Base-by-base conservation (phyloP, 2,113 vertebrate genomes). In the Eidolon helvum region DNA sequence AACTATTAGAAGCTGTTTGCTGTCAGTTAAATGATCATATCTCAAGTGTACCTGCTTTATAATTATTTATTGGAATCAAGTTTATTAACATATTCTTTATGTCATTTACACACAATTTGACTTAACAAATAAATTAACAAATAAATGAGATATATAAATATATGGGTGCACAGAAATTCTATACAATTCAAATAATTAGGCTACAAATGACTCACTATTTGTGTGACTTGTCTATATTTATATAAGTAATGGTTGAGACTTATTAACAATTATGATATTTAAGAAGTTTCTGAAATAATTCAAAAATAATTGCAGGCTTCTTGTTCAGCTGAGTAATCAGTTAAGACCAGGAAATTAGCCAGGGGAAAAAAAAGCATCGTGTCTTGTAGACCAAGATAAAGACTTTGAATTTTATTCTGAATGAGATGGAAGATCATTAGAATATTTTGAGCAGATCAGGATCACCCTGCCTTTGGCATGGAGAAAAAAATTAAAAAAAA, bases 51-150 rank as follows among this genome's bases (percentile, higher is more conserved):
- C 98, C 98, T 99, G 99, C 98, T 98, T 99, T 98, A 98, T 98
- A 98, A 98, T 98, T 98, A 98, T 98, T 98, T 98, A 98, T 98
- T 98, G 98, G 97, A 89, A 98, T 97, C 95, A 96, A 97, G 88
- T 97, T 98, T 97, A 98, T 98, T 98, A 99, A 96, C 98, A 98
- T 98, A 98, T 98, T 98, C 97, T 96, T 98, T 98, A 98, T 98
- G 97, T 98, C 98, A 98, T 98, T 99, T 98, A 98, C 94, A 98
- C 96, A 98, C 97, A 98, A 98, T 98, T 98, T 98, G 97, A 98
- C 95, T 98, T 98, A 98, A 96, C 98, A 97, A n/a, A n/a, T n/a
- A n/a, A n/a, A n/a, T n/a, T 98, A 98, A 98, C 97, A 98, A 98
- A 98, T 98, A 98, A 98, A 98, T 98, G 95, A 98, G 93, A 98